Evolutionary conservation across 2,797 vertebrate species (phyloP).

Genomic region (Potorous gilbertii): DNA sequence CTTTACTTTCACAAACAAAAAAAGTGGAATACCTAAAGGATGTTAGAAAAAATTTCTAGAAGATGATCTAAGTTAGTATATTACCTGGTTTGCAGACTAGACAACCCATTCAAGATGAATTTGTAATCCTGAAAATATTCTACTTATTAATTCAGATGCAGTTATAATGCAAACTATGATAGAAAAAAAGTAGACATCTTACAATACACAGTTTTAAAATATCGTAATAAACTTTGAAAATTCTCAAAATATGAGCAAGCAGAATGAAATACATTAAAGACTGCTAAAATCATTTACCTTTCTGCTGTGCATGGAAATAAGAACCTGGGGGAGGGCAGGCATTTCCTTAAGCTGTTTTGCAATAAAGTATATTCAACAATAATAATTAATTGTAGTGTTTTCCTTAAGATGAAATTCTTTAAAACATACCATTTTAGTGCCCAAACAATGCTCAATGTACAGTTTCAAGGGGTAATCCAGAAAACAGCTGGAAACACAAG

Average conservation of each 20-base stretch:
- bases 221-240: constrained; percentile 15
- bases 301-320: neutral
- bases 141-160: constrained; percentile 29
- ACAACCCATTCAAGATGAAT: constrained; percentile 45
- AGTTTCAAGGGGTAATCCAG: constrained; percentile 65
- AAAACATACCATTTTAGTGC: constrained; percentile 28
- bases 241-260: constrained; percentile 59
- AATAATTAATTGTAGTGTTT: constrained; percentile 5
- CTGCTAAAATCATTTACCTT: constrained; percentile 47
- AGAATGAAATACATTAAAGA: constrained; percentile 48
- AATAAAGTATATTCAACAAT: constrained; percentile 57
- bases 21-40: constrained; percentile 16
- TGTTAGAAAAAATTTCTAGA: neutral
- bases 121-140: constrained; percentile 28
- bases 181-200: neutral
- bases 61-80: neutral
- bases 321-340: neutral
- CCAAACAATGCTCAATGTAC: constrained; percentile 45
- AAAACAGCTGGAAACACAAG: constrained; percentile 71
- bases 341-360: neutral
- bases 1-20: constrained; percentile 9
- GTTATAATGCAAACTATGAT: constrained; percentile 34
- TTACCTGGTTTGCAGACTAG: constrained; percentile 62
- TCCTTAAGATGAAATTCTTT: neutral
- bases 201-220: constrained; percentile 30